These are phyloP conservation scores for Sebastiscus albofasciatus DNA, from an alignment of 2,797 vertebrate species.

Conservation along the genomic window DNA sequence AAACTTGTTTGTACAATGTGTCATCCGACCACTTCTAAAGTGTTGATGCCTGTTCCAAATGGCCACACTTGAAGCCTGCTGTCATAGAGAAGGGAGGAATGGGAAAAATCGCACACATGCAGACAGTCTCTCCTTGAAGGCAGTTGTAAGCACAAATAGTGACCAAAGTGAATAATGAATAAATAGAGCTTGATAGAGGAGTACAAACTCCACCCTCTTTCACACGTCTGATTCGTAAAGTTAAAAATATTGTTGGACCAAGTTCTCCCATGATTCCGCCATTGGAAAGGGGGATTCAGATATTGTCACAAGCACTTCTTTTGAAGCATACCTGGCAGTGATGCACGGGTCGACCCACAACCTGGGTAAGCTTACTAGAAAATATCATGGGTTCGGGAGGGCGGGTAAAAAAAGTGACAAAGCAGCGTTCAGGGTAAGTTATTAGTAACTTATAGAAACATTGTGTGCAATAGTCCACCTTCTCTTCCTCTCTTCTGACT, in stretches of 20 bases:
- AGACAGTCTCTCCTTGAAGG: neutral
- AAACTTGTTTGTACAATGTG: neutral
- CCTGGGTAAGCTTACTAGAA: no score
- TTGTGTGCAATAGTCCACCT: neutral
- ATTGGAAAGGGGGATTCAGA: neutral
- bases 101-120: neutral
- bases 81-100: neutral
- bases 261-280: neutral
- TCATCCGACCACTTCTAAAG: neutral
- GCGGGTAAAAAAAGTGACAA: neutral
- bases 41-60: neutral
- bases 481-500: neutral
- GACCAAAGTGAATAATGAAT: neutral
- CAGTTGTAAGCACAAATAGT: neutral
- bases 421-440: neutral
- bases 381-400: no score
- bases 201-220: neutral
- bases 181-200: neutral
- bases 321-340: neutral
- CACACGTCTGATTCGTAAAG: neutral
- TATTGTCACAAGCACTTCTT: neutral
- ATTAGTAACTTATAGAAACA: neutral
- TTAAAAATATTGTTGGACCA: neutral
- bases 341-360: no score
- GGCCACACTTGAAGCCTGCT: neutral